These are phyloP conservation scores for Tinea trinotella DNA, from an alignment of 2,888 invertebrate species.

Conservation along the genomic window DNA sequence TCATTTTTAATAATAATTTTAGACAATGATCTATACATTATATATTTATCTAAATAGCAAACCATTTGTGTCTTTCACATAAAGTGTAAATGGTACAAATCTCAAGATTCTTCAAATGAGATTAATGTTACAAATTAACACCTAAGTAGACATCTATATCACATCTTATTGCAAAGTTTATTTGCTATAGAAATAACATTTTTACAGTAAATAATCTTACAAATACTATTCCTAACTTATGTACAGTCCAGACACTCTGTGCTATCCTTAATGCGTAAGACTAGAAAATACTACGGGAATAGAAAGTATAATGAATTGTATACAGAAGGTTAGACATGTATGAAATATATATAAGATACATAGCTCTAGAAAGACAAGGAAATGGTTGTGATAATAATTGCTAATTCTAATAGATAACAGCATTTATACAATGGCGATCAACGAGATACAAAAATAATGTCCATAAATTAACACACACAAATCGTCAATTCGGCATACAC, in stretches of 20 bases:
- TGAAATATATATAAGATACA: conserved; percentile 21
- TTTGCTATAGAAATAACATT: conserved; percentile 35
- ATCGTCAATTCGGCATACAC: neutral
- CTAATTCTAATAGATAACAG: neutral
- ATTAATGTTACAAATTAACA: conserved; percentile 53
- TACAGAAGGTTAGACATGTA: conserved; percentile 13
- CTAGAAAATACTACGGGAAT: conserved; percentile 67
- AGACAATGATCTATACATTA: conserved; percentile 39
- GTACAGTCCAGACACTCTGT: conserved; percentile 58
- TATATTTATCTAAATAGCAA: conserved; percentile 37
- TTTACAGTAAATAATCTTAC: conserved; percentile 49
- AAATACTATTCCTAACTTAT: conserved; percentile 54
- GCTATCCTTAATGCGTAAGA: conserved; percentile 63
- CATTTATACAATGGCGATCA: too few relatives aligned
- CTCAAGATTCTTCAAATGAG: conserved; percentile 35
- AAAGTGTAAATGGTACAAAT: conserved; percentile 21
- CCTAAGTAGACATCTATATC: conserved; percentile 58
- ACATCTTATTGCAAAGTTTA: conserved; percentile 56
- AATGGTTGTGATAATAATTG: neutral
- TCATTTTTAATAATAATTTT: conserved; percentile 26
- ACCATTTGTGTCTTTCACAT: conserved; percentile 42
- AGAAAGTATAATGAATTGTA: conserved; percentile 23
- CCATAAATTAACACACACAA: neutral
- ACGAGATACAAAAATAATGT: neutral
- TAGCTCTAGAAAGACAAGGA: neutral